Base-by-base conservation (phyloP, 1,140 invertebrate species). In the Propsilocerus akamusi region DNA sequence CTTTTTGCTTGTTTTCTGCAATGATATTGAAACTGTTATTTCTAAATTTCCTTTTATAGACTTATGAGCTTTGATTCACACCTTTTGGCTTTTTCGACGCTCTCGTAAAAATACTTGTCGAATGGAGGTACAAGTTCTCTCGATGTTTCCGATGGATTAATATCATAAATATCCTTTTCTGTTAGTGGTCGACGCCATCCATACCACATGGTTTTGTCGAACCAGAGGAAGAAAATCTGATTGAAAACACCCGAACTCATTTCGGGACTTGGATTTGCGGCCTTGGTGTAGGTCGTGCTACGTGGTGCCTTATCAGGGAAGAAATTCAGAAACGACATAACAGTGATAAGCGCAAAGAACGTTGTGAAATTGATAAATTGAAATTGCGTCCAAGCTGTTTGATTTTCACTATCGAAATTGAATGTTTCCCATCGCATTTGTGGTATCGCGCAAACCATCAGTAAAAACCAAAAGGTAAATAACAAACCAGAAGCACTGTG, bases 81-180 rank as follows among this genome's bases (percentile, higher is more conserved):
- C 66, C 62, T 76, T 73, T 66, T 68, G 53, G 69, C 63, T 76
- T 79, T 68, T 60, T 65, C 53, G 67, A 64, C 53, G 60, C 63
- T 62, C 56, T 57, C 59, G 23, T 76, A 67, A 83, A 85, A 91
- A 65, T 85, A 73, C 67, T 83, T 85, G 56, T 92, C 81, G 65
- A 92, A 94, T 49, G 69, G 67, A 4, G 80, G 80, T 12, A 87
- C 76, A 6, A 92, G 75, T 64, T 78, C 76, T 28, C 63, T 65
- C 12, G 86, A 80, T 30, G 75, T 76, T 63, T 95, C 86, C 53
- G 79, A 74, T 4, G 77, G 74, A 61, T 89, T 88, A 59, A 96
- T 75, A n/a, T 81, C 77, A 89, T 90, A 97, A 1, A 95, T 64
- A 66, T 95, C 86, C 23, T 70, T 69, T 41, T 74, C 72, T 52